phyloP scores from a whole-genome alignment of 2,797 vertebrate species.

The Furcifer pardalis region DNA sequence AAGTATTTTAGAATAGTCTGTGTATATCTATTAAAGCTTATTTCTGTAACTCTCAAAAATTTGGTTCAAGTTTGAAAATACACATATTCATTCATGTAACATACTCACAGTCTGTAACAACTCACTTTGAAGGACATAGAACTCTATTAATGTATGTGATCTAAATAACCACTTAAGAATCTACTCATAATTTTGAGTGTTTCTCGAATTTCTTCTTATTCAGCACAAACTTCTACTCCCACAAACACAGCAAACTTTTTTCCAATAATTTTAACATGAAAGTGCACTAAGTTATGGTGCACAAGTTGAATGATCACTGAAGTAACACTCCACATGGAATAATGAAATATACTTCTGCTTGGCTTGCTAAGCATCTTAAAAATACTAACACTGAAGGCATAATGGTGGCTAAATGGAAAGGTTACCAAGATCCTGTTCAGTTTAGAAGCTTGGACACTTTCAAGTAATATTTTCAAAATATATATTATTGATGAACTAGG shows the following conservation, averaged over 20 bases:
- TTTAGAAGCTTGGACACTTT: background rate
- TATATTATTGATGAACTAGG: slow-evolving; percentile 24
- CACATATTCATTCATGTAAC: background rate
- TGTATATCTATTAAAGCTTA: background rate
- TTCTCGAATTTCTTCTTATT: background rate
- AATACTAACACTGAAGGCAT: background rate
- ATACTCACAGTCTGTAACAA: background rate
- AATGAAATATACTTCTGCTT: slow-evolving; percentile 19
- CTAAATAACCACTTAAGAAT: background rate
- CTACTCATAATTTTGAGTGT: background rate
- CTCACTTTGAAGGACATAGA: background rate
- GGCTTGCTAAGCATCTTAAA: slow-evolving; percentile 31
- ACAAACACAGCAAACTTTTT: slow-evolving; percentile 38
- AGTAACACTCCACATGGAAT: slow-evolving; percentile 33
- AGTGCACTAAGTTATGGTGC: slow-evolving; percentile 35
- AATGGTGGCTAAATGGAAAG: background rate
- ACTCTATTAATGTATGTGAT: background rate
- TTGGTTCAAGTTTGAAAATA: background rate
- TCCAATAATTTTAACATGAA: slow-evolving; percentile 23
- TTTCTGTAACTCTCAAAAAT: background rate
- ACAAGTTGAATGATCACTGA: slow-evolving; percentile 45
- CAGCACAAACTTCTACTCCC: background rate
- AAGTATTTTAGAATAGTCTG: background rate
- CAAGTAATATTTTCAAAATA: slow-evolving; percentile 26
- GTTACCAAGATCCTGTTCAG: background rate